Conservation (phyloP, 2,888 invertebrate genomes). For the Torymus texanus region DNA sequence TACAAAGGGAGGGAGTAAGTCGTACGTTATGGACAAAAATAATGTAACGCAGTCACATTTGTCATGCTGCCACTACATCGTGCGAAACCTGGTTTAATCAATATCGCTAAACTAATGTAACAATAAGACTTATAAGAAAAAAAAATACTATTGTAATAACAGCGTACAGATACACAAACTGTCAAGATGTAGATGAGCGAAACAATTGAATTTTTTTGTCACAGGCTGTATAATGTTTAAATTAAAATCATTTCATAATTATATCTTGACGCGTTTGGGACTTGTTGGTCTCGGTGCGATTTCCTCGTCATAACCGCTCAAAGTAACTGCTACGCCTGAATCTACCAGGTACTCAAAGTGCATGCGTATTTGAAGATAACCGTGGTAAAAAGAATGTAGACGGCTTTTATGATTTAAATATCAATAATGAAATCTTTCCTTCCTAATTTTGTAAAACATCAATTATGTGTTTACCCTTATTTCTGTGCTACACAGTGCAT, state of each 20-base stretch:
- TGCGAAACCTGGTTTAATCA: conserved; percentile 72
- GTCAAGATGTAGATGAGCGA: conserved; percentile 67
- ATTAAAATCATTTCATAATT: conserved; percentile 74
- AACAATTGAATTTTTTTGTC: conserved; percentile 71
- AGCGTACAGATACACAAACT: conserved; percentile 68
- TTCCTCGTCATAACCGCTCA: conserved; percentile 47
- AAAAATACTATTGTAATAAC: conserved; percentile 69
- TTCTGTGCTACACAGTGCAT: conserved; percentile 22
- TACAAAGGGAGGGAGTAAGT: conserved; percentile 63
- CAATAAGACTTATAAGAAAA: conserved; percentile 66
- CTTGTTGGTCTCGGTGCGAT: conserved; percentile 51
- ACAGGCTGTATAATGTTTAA: conserved; percentile 72
- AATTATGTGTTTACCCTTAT: conserved; percentile 39
- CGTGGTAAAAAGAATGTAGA: conserved; percentile 52
- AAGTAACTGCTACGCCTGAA: conserved; percentile 42
- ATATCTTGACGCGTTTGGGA: conserved; percentile 59
- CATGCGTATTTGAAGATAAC: conserved; percentile 48
- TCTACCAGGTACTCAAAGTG: conserved; percentile 37
- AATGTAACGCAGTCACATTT: conserved; percentile 63
- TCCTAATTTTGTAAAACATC: conserved; percentile 53
- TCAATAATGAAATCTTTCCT: conserved; percentile 56
- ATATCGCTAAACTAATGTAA: conserved; percentile 73
- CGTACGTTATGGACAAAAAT: conserved; percentile 62
- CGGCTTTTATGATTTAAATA: conserved; percentile 54
- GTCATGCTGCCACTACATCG: conserved; percentile 70